phyloP scores from a whole-genome alignment of 2,888 invertebrate genomes.

The Hecatera dysodea region DNA sequence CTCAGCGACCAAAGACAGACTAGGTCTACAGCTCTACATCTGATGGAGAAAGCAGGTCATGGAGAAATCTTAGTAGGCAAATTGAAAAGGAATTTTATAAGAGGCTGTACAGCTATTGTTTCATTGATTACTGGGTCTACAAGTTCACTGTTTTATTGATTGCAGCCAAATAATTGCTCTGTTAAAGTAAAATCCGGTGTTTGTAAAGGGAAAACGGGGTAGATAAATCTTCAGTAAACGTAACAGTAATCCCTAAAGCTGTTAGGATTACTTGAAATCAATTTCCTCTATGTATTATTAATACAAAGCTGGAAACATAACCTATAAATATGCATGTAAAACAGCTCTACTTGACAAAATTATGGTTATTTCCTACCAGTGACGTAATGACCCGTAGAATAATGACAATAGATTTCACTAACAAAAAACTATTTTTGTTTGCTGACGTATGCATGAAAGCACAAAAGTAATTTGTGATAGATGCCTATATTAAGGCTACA shows the following conservation, averaged over 20 bases:
- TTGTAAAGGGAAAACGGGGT: neutral
- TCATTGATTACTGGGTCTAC: slow-evolving; percentile 4
- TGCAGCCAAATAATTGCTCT: neutral
- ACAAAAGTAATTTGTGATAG: neutral
- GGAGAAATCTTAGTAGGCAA: slow-evolving; percentile 31
- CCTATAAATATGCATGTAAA: slow-evolving; percentile 7
- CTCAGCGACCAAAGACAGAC: slow-evolving; percentile 20
- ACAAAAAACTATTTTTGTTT: slow-evolving; percentile 5
- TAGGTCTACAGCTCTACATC: slow-evolving; percentile 43
- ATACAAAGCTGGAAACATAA: slow-evolving; percentile 16
- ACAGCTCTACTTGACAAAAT: slow-evolving; percentile 8
- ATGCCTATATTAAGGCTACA: neutral
- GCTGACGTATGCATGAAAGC: slow-evolving; percentile 5
- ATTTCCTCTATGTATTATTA: slow-evolving; percentile 6
- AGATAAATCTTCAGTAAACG: slow-evolving; percentile 3
- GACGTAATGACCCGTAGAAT: slow-evolving; percentile 11
- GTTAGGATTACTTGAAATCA: neutral
- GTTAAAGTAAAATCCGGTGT: neutral
- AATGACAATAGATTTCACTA: neutral
- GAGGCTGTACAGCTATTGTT: slow-evolving; percentile 15
- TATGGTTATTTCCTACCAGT: neutral
- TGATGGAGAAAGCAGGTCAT: slow-evolving; percentile 62
- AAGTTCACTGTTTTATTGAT: slow-evolving; percentile 2
- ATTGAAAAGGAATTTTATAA: slow-evolving; percentile 29
- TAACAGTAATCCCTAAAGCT: neutral